These are phyloP conservation scores for Dendrolimus houi DNA, from an alignment of 2,888 invertebrate species.

Conservation along the genomic window DNA sequence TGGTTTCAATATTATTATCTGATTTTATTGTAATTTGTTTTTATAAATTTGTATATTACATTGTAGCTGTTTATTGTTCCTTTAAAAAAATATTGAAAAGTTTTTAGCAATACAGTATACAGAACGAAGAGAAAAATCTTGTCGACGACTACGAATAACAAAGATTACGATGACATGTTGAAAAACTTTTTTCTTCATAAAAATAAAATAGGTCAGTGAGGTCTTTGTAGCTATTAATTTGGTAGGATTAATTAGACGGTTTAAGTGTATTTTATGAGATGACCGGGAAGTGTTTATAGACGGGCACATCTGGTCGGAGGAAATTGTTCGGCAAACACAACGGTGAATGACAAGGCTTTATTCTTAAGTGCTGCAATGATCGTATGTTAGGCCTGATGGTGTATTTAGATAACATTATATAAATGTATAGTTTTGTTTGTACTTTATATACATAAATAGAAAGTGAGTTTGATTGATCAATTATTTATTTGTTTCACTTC, in stretches of 20 bases:
- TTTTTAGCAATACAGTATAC: too few species aligned
- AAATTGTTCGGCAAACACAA: neutral
- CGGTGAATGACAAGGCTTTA: neutral
- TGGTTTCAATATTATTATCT: too few species aligned
- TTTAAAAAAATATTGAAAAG: too few species aligned
- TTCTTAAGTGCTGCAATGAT: neutral
- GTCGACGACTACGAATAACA: too few species aligned
- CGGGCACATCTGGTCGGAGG: slow-evolving; percentile 16
- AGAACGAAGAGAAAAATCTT: too few species aligned
- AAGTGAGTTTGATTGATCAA: neutral
- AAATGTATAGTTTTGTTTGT: neutral
- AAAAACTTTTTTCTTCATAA: slow-evolving; percentile 19
- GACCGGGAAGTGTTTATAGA: slow-evolving; percentile 19
- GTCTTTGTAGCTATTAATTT: slow-evolving; percentile 35
- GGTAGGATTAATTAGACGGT: slow-evolving; percentile 35
- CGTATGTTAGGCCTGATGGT: too few species aligned
- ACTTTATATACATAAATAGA: neutral
- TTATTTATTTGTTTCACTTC: too few species aligned
- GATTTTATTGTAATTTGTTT: too few species aligned
- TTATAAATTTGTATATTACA: too few species aligned
- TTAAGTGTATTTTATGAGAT: slow-evolving; percentile 35
- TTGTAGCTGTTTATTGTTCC: too few species aligned
- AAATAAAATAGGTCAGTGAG: slow-evolving; percentile 22
- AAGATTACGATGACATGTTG: slow-evolving; percentile 17
- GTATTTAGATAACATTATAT: too few species aligned